Evolutionary conservation across 2,888 invertebrate species (phyloP).

Genomic region (Drosophila koepferae): DNA sequence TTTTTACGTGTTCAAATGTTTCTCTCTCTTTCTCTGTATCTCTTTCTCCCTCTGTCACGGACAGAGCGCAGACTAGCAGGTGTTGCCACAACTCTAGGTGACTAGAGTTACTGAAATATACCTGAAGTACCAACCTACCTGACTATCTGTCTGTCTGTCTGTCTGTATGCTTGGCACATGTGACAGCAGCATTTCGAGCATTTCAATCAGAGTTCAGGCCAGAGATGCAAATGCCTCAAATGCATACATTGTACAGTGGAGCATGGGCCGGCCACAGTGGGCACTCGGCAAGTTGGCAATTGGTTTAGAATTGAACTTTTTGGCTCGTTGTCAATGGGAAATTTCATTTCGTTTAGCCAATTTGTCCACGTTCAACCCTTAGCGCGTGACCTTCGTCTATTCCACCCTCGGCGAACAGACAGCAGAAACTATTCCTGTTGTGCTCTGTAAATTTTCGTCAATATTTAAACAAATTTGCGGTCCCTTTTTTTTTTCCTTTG

Average conservation of each 20-base stretch:
- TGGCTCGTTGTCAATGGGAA: slow-evolving; percentile 48
- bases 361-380: slow-evolving; percentile 11
- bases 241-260: slow-evolving; percentile 7
- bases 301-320: slow-evolving; percentile 61
- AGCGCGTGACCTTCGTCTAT: slow-evolving; percentile 8
- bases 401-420: neutral
- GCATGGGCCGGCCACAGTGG: slow-evolving; percentile 8
- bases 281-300: slow-evolving; percentile 27
- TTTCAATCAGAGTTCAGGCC: slow-evolving; percentile 70
- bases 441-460: slow-evolving; percentile 61
- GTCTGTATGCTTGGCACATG: slow-evolving; percentile 5
- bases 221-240: slow-evolving; percentile 50
- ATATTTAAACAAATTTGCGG: slow-evolving; percentile 65
- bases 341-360: slow-evolving; percentile 47
- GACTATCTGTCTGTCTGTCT: neutral
- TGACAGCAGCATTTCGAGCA: slow-evolving; percentile 45
- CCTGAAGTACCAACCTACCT: slow-evolving; percentile 1
- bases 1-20: slow-evolving; percentile 9
- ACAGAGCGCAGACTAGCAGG: slow-evolving; percentile 40
- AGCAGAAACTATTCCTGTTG: slow-evolving; percentile 18
- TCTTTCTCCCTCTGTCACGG: slow-evolving; percentile 39
- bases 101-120: slow-evolving; percentile 3
- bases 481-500: slow-evolving; percentile 14
- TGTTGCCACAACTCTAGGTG: slow-evolving; percentile 27
- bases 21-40: slow-evolving; percentile 5